Percentiles rank a stretch among this genome's conserved stretches.
Conservation (phyloP, 2,113 vertebrate genomes). For the Caranx melampygus region DNA sequence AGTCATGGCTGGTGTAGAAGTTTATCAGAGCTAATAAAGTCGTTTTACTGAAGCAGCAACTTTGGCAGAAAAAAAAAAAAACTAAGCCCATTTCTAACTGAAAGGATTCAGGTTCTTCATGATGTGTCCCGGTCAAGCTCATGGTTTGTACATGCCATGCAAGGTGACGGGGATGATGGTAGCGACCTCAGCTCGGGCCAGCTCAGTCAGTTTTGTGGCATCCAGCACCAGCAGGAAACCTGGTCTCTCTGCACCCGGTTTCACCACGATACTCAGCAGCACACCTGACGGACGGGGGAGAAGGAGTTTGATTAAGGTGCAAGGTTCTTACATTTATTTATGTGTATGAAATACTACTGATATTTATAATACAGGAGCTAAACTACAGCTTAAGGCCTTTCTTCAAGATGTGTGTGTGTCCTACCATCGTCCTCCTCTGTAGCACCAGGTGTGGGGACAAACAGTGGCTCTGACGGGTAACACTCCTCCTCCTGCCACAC, state of each 20-base stretch:
- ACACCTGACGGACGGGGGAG: slow-evolving; percentile 83
- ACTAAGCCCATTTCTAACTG: background rate
- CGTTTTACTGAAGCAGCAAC: background rate
- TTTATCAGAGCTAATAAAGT: background rate
- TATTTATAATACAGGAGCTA: too few relatives aligned
- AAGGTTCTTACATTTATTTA: too few relatives aligned
- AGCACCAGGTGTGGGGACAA: slow-evolving; percentile 89
- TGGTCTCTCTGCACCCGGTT: slow-evolving; percentile 89
- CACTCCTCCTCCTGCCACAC: slow-evolving; percentile 94
- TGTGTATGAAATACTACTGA: too few relatives aligned
- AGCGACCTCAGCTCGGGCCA: slow-evolving; percentile 93
- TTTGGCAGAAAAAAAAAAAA: background rate
- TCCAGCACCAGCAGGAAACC: slow-evolving; percentile 92
- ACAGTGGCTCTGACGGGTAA: slow-evolving; percentile 96
- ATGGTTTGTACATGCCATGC: slow-evolving; percentile 91
- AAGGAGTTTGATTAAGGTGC: too few relatives aligned
- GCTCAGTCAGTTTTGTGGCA: slow-evolving; percentile 91
- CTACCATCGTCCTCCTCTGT: slow-evolving; percentile 95
- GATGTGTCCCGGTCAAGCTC: background rate
- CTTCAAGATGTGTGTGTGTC: background rate
- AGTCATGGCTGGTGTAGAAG: background rate
- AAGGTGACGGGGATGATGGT: slow-evolving; percentile 92
- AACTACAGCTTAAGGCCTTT: too few relatives aligned
- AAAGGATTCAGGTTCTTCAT: background rate
- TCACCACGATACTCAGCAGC: slow-evolving; percentile 91